These are phyloP conservation scores for Acutogordius australiensis DNA, from an alignment of 2,888 invertebrate species.

Conservation along the genomic window DNA sequence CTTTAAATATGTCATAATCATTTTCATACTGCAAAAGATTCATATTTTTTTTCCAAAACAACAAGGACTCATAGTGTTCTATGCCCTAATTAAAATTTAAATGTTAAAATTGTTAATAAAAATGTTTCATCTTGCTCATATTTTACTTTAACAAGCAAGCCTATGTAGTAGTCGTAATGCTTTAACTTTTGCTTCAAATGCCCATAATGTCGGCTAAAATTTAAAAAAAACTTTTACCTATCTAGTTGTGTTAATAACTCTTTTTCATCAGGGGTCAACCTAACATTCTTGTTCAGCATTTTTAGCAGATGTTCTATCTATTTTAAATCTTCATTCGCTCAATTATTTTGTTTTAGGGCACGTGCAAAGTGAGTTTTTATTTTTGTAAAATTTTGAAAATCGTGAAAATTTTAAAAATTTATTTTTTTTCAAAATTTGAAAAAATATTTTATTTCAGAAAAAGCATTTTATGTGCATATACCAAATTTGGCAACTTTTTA, in stretches of 20 bases:
- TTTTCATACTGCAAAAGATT: not conserved
- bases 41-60: constrained; percentile 4
- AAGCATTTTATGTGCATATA: too few relatives aligned
- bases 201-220: not conserved
- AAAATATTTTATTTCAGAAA: too few relatives aligned
- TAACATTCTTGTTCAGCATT: not conserved
- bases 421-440: too few relatives aligned
- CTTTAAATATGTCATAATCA: not conserved
- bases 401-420: too few relatives aligned
- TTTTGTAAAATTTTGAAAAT: too few relatives aligned
- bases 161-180: not conserved
- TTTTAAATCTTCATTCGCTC: too few relatives aligned
- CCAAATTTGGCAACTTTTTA: too few relatives aligned
- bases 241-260: not conserved
- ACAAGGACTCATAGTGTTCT: not conserved
- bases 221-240: not conserved
- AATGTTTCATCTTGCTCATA: too few relatives aligned
- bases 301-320: not conserved
- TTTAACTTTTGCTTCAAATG: not conserved
- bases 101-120: not conserved
- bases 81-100: not conserved
- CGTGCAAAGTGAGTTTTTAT: too few relatives aligned
- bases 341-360: too few relatives aligned
- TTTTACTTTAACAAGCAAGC: too few relatives aligned
- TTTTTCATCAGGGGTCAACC: not conserved